phyloP scores from a whole-genome alignment of 2,113 vertebrate species.

The Gymnogyps californianus region DNA sequence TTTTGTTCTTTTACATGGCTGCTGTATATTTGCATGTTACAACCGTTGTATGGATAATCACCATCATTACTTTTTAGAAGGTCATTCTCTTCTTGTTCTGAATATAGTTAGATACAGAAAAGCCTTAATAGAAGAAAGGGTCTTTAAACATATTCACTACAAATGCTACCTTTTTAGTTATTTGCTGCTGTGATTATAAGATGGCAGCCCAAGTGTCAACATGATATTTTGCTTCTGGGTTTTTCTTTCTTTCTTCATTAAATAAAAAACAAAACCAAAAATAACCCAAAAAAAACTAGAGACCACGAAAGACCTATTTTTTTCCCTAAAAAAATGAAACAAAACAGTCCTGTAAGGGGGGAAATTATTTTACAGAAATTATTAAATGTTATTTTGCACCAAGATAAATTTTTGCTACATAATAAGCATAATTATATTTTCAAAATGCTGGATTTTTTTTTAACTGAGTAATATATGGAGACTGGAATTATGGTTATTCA shows the following conservation, averaged over 20 bases:
- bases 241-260: not conserved
- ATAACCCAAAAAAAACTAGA: not conserved
- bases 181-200: not conserved
- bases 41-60: slow-evolving; percentile 29
- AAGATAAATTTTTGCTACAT: not conserved
- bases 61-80: slow-evolving; percentile 38
- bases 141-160: not conserved
- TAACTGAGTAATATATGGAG: not conserved
- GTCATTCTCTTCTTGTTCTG: slow-evolving; percentile 21
- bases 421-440: not conserved
- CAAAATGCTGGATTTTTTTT: not conserved
- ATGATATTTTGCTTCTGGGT: not conserved
- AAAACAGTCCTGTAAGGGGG: not conserved
- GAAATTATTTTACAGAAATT: not conserved
- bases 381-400: not conserved
- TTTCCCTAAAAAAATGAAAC: not conserved
- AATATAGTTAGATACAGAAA: not conserved
- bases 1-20: slow-evolving; percentile 34
- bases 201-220: not conserved
- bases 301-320: not conserved
- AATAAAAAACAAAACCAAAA: not conserved
- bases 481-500: not conserved
- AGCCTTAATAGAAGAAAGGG: not conserved
- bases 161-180: not conserved
- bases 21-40: slow-evolving; percentile 37